Base-by-base conservation (phyloP, 2,797 vertebrate species). In the Sebastes minor region DNA sequence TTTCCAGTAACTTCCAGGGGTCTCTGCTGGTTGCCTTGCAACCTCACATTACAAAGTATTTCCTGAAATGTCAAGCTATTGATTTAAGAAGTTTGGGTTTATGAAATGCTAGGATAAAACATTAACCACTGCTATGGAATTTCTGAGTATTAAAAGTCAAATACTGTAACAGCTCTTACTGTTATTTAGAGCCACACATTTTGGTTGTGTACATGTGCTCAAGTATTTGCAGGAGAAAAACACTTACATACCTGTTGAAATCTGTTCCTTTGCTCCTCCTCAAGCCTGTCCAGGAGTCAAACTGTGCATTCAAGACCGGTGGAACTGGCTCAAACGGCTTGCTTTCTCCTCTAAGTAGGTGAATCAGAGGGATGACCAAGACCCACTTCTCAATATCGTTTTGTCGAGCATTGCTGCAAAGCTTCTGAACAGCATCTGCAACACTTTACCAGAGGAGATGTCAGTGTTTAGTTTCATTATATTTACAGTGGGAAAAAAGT, bases 291-390 rank as follows among this genome's bases (percentile, higher is more conserved):
- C 53, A 70, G 0, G 33, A 52, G 6, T 74, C 75, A 0, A 0
- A 65, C 0, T 76, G 22, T 53, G 56, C 61, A 49, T 85, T 62
- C 4, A 71, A 18, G 22, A 5, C 62, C 20, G 61, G 55, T 66
- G 71, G 3, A 60, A 71, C 64, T 25, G 76, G 23, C 57, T 88
- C 60, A 81, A 61, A 84, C 3, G 88, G 88, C 16, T 86, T 70
- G 49, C 64, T 88, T 72, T 88, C 53, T 79, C 46, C 84, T 76
- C 69, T 86, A 20, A 90, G 80, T 3, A 90, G 74, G 67, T 90
- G 88, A 84, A 86, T 69, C 28, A 87, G 46, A 23, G 88, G 88
- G 16, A 84, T 74, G 61, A 81, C 25, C 80, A 85, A 70, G 32
- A 86, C 1, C 83, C 67, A 89, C 14, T 82, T 18, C 6, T 60